phyloP scores from a whole-genome alignment of 1,140 invertebrate genomes.

The Daktulosphaira vitifoliae region DNA sequence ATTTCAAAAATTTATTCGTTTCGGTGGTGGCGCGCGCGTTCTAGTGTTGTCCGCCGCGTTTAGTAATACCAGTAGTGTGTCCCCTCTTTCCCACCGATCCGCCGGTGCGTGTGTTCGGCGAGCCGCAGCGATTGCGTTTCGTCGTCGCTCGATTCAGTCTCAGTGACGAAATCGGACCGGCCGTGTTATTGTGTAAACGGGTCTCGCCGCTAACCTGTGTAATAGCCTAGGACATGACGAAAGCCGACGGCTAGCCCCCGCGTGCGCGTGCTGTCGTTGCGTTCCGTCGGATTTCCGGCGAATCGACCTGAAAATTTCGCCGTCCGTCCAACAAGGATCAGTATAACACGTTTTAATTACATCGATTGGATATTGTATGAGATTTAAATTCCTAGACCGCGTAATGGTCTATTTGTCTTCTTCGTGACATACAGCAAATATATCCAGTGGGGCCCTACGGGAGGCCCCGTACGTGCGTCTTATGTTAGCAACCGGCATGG shows the following conservation, averaged over 20 bases:
- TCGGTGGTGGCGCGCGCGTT: not conserved
- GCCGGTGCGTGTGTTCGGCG: constrained; percentile 18
- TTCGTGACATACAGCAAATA: constrained; percentile 24
- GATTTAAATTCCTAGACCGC: constrained; percentile 31
- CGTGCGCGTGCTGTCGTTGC: not conserved
- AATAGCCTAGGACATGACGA: constrained; percentile 28
- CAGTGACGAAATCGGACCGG: constrained; percentile 31
- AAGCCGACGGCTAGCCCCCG: constrained; percentile 29
- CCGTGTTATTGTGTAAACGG: constrained; percentile 27
- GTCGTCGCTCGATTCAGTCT: constrained; percentile 31
- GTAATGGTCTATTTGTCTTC: constrained; percentile 3
- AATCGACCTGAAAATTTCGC: too few relatives aligned
- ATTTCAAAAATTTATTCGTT: not conserved
- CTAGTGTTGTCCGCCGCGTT: constrained; percentile 5
- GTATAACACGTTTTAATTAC: too few relatives aligned
- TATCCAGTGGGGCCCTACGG: constrained; percentile 25
- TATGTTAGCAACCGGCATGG: constrained; percentile 71
- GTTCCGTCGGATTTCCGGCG: not conserved
- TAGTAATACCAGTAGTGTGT: constrained; percentile 7
- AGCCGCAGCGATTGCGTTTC: constrained; percentile 27
- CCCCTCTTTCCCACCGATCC: constrained; percentile 2
- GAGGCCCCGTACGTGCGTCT: constrained; percentile 61
- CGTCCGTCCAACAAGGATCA: too few relatives aligned
- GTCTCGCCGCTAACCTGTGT: constrained; percentile 18
- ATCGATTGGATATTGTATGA: too few relatives aligned